Evolutionary conservation across 1,140 invertebrate genomes (phyloP).

Genomic region (Drosophila ananassae): DNA sequence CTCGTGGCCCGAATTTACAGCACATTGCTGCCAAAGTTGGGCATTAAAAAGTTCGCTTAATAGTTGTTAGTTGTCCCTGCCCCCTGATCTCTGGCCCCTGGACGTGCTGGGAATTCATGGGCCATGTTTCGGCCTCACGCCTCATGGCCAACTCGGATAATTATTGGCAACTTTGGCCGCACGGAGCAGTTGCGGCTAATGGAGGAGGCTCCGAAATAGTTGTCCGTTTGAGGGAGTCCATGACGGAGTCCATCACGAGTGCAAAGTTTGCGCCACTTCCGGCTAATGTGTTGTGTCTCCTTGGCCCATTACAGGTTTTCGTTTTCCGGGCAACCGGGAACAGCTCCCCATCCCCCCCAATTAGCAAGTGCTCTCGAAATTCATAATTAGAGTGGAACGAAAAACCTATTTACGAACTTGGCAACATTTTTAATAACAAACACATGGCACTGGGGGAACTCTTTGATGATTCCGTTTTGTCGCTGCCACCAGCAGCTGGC

Average conservation of each 20-base stretch:
- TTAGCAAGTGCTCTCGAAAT: neutral
- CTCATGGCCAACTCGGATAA: constrained; percentile 54
- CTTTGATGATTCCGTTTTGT: neutral
- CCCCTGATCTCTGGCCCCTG: neutral
- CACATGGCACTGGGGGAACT: neutral
- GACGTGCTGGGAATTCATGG: constrained; percentile 45
- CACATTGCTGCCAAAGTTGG: constrained; percentile 51
- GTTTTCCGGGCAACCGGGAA: no score
- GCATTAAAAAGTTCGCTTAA: constrained; percentile 71
- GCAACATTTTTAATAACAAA: neutral
- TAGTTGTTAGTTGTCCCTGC: constrained; percentile 40
- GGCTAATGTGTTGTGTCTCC: no score
- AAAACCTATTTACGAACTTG: neutral
- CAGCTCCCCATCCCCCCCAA: no score
- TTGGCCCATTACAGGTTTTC: no score
- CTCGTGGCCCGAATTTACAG: constrained; percentile 47
- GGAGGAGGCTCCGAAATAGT: neutral
- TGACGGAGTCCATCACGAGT: constrained; percentile 4
- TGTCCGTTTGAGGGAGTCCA: neutral
- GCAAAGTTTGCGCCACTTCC: constrained; percentile 1
- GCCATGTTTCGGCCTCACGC: neutral
- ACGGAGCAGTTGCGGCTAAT: neutral
- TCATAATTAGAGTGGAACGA: neutral
- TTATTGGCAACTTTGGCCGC: constrained; percentile 50
- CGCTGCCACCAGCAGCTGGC: neutral